Evolutionary conservation across 2,888 invertebrate species (phyloP).

Genomic region (Callosobruchus maculatus): DNA sequence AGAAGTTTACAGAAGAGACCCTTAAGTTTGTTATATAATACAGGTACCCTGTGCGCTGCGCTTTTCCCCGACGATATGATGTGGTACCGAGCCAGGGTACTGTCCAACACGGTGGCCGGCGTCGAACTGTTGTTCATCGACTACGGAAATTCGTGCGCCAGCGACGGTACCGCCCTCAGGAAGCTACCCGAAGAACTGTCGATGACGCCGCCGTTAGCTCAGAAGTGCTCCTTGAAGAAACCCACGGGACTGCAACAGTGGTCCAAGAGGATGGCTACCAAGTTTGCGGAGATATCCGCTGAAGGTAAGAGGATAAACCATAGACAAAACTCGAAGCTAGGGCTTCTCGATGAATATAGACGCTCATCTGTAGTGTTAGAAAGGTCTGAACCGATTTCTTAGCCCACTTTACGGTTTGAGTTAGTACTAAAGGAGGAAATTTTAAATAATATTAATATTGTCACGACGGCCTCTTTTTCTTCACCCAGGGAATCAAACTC

Average conservation of each 20-base stretch:
- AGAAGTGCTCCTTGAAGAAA: conserved; percentile 59
- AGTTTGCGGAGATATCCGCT: conserved; percentile 65
- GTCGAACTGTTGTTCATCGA: conserved; percentile 64
- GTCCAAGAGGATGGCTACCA: conserved; percentile 63
- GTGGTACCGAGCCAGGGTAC: conserved; percentile 65
- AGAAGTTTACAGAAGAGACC: no score
- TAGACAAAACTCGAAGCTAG: no score
- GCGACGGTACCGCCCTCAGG: conserved; percentile 56
- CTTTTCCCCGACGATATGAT: conserved; percentile 62
- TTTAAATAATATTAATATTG: no score
- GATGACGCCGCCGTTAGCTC: conserved; percentile 57
- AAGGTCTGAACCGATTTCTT: no score
- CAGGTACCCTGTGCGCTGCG: conserved; percentile 63
- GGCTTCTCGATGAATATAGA: no score
- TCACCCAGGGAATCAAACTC: no score
- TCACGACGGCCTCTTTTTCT: no score
- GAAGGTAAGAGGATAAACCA: conserved; percentile 54
- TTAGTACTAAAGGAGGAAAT: no score
- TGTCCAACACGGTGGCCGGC: conserved; percentile 55
- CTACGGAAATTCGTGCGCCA: conserved; percentile 64
- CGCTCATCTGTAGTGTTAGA: no score
- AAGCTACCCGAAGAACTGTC: conserved; percentile 60
- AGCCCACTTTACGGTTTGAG: no score
- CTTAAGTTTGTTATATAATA: not conserved
- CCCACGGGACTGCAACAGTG: conserved; percentile 53